phyloP scores from a whole-genome alignment of 2,888 invertebrate genomes.

The Chymomyza amoena region DNA sequence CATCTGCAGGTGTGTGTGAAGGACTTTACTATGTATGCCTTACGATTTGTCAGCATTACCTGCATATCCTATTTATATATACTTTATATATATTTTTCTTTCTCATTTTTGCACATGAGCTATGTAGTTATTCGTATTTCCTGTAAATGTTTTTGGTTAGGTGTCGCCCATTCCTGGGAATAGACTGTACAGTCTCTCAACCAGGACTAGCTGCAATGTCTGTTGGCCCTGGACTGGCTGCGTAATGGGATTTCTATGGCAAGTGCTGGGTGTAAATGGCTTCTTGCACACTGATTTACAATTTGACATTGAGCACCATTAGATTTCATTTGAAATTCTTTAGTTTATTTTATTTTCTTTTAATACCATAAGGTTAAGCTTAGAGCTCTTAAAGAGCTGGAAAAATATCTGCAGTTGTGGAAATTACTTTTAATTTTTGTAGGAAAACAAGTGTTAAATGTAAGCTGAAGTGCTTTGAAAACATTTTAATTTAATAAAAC shows the following conservation, averaged over 20 bases:
- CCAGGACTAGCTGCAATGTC: conserved; percentile 14
- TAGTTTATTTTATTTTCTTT: neutral
- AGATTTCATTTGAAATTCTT: conserved; percentile 2
- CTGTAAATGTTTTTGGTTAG: conserved; percentile 38
- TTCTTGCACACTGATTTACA: conserved; percentile 43
- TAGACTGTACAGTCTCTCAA: conserved; percentile 43
- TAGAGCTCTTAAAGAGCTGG: conserved; percentile 13
- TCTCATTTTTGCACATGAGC: conserved; percentile 42
- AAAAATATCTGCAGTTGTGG: conserved; percentile 2
- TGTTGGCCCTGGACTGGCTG: conserved; percentile 8
- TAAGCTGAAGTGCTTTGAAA: too few species aligned
- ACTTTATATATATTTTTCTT: conserved; percentile 37
- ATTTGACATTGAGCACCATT: conserved; percentile 20
- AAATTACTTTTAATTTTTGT: neutral
- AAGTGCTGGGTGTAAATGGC: conserved; percentile 43
- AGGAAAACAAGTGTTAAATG: neutral
- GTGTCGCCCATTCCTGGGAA: conserved; percentile 34
- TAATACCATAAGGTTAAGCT: conserved; percentile 4
- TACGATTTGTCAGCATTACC: conserved; percentile 42
- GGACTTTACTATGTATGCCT: conserved; percentile 16
- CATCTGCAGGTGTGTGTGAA: conserved; percentile 48
- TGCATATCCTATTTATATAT: conserved; percentile 60
- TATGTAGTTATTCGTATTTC: conserved; percentile 46
- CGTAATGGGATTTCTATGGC: conserved; percentile 4
- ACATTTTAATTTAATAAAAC: too few species aligned